A percentile compares a stretch with the other conserved stretches of the same genome.
phyloP scores from a whole-genome alignment of 2,113 vertebrate genomes.

The Charadrius vociferus region DNA sequence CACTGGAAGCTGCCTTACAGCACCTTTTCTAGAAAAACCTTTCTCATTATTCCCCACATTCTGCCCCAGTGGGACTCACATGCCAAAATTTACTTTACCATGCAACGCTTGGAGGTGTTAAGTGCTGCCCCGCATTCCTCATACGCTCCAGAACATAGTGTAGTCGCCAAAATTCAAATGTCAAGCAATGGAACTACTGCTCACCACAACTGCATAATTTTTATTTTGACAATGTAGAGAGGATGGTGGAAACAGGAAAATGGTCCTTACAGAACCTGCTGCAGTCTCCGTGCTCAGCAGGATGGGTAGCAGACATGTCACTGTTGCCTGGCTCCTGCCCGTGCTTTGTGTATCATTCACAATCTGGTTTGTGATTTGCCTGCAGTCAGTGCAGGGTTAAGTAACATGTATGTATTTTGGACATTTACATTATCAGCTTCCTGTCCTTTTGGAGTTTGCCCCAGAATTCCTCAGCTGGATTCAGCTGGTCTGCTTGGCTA shows the following conservation, averaged over 20 bases:
- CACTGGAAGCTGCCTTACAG: not conserved
- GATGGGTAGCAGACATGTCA: too few relatives aligned
- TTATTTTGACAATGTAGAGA: not conserved
- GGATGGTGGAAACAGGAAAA: not conserved
- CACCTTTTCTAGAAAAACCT: not conserved
- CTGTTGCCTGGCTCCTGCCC: not conserved
- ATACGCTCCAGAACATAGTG: not conserved
- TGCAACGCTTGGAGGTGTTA: not conserved
- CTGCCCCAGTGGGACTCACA: not conserved
- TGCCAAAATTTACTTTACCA: not conserved
- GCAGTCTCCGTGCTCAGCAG: not conserved
- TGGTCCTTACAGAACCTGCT: not conserved
- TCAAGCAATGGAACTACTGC: not conserved
- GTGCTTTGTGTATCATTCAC: not conserved
- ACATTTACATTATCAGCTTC: not conserved
- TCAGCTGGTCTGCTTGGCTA: not conserved
- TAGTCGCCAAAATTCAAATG: not conserved
- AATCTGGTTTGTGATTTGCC: not conserved
- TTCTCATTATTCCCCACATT: not conserved
- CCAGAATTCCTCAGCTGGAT: not conserved
- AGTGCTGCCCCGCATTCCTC: not conserved
- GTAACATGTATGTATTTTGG: not conserved
- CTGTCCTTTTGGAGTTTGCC: not conserved
- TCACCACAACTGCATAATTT: not conserved
- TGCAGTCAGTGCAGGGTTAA: not conserved